Conservation (phyloP, 2,797 vertebrate genomes). For the Babyrousa celebensis region DNA sequence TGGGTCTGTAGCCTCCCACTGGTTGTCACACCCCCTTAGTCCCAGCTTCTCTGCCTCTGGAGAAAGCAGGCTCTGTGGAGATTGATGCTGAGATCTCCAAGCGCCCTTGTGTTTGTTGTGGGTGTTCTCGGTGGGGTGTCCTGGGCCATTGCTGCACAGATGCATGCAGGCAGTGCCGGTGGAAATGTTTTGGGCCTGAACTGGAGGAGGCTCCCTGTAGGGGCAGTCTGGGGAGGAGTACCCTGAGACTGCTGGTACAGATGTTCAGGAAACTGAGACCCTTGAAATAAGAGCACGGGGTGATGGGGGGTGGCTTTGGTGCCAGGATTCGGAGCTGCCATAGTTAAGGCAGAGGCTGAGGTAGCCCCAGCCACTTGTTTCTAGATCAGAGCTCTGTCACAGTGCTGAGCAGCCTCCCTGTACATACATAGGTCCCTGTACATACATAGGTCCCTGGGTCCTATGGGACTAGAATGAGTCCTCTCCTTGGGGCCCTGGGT, state of each 20-base stretch:
- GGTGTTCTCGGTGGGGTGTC: background rate
- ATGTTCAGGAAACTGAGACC: background rate
- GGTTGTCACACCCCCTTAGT: constrained; percentile 36
- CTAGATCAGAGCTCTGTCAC: background rate
- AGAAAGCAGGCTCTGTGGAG: constrained; percentile 55
- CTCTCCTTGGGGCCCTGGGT: constrained; percentile 19
- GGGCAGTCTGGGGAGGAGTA: background rate
- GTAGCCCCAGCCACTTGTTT: background rate
- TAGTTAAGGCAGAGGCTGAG: background rate
- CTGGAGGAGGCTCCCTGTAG: constrained; percentile 59
- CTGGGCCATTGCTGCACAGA: background rate
- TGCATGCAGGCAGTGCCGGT: background rate
- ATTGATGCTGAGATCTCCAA: constrained; percentile 37
- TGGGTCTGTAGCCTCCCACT: background rate
- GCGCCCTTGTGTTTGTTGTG: background rate
- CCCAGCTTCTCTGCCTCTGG: background rate
- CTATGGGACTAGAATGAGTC: background rate
- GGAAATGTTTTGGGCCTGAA: background rate
- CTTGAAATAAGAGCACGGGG: background rate
- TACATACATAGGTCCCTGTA: background rate
- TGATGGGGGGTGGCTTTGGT: background rate
- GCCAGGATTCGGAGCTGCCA: background rate
- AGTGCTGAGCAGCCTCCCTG: background rate
- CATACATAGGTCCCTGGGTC: background rate
- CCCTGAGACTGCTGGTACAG: background rate